phyloP scores from a whole-genome alignment of 2,113 vertebrate genomes.

The Pomatorhinus ruficollis region DNA sequence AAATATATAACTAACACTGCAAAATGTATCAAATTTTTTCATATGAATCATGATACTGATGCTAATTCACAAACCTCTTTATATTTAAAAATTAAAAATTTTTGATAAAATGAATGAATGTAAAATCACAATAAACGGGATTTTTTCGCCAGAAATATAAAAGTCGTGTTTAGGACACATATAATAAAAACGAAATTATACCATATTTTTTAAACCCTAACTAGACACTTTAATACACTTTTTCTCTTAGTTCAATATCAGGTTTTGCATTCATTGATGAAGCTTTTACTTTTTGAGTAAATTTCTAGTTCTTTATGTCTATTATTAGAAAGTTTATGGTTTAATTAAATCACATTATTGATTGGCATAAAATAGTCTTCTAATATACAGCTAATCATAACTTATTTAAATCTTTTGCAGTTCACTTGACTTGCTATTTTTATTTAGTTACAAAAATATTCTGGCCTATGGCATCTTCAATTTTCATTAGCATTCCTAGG shows the following conservation, averaged over 20 bases:
- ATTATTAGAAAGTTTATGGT: background rate
- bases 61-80: background rate
- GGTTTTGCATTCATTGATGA: background rate
- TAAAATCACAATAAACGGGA: background rate
- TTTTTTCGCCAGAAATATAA: background rate
- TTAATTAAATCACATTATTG: conserved; percentile 3
- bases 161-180: background rate
- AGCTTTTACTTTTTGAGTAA: background rate
- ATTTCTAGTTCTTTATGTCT: background rate
- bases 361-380: background rate
- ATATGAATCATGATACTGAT: fast-evolving
- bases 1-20: background rate
- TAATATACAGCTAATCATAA: background rate
- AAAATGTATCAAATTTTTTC: background rate
- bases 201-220: background rate
- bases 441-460: background rate
- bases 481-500: background rate
- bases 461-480: background rate
- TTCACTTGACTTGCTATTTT: background rate
- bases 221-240: background rate
- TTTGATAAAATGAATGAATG: background rate
- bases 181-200: background rate
- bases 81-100: background rate
- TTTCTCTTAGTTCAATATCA: background rate
- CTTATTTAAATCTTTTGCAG: background rate